Conservation (phyloP, 2,797 vertebrate genomes). For the Oreochromis grahami region DNA sequence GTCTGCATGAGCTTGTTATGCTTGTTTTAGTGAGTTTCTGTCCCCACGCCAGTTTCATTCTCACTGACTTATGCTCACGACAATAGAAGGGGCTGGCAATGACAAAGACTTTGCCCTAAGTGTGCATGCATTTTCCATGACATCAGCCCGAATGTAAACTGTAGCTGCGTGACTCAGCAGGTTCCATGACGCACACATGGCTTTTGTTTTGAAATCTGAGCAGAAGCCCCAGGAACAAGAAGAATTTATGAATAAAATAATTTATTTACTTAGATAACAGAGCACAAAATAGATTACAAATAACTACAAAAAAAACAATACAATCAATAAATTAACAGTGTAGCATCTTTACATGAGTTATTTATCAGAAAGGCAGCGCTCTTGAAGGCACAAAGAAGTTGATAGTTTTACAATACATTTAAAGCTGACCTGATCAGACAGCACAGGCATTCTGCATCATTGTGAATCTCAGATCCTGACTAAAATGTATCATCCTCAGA, state of each 20-base stretch:
- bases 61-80: neutral
- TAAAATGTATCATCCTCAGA: neutral
- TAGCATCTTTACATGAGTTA: neutral
- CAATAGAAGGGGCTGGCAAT: neutral
- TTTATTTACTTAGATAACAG: conserved; percentile 62
- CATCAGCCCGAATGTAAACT: conserved; percentile 6
- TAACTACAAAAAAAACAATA: conserved; percentile 28
- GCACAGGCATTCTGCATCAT: neutral
- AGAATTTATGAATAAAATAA: conserved; percentile 35
- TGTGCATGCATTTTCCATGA: neutral
- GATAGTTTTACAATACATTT: neutral
- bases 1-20: conserved; percentile 46
- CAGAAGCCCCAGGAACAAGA: neutral
- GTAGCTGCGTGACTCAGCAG: conserved; percentile 19
- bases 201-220: conserved; percentile 15
- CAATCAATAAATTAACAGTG: conserved; percentile 44
- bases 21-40: conserved; percentile 51
- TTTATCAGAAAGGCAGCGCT: conserved; percentile 15
- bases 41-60: conserved; percentile 32
- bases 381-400: conserved; percentile 19
- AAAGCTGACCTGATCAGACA: neutral
- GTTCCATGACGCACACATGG: conserved; percentile 19
- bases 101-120: neutral
- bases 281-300: conserved; percentile 35
- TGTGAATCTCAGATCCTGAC: neutral